These are phyloP conservation scores for Cossypha heuglini DNA, from an alignment of 2,797 vertebrate genomes.

Conservation along the genomic window DNA sequence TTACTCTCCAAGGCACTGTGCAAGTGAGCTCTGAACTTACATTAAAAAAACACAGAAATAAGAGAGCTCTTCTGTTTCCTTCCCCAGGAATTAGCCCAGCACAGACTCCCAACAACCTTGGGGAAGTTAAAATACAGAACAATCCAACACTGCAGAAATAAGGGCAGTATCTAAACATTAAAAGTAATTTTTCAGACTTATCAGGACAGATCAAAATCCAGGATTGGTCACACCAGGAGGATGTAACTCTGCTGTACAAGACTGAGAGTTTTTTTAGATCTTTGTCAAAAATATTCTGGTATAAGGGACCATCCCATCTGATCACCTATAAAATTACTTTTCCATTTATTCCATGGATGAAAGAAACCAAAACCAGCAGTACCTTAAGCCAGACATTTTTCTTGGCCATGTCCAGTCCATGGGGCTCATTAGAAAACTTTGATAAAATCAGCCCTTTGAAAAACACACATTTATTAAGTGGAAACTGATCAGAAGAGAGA, in stretches of 20 bases:
- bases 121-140: neutral
- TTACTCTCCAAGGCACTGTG: neutral
- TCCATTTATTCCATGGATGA: neutral
- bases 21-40: neutral
- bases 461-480: neutral
- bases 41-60: neutral
- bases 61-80: neutral
- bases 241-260: neutral
- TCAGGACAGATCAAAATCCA: neutral
- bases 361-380: neutral
- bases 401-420: neutral
- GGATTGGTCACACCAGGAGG: neutral
- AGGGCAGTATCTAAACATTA: neutral
- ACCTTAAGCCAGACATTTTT: neutral
- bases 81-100: neutral
- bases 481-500: neutral
- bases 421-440: neutral
- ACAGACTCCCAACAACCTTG: neutral
- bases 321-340: neutral
- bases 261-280: neutral
- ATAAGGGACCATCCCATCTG: neutral
- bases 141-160: neutral
- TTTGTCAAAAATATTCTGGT: neutral
- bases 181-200: neutral
- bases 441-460: neutral